Base-by-base conservation (phyloP, 2,888 invertebrate species). In the Plemyria rubiginata region DNA sequence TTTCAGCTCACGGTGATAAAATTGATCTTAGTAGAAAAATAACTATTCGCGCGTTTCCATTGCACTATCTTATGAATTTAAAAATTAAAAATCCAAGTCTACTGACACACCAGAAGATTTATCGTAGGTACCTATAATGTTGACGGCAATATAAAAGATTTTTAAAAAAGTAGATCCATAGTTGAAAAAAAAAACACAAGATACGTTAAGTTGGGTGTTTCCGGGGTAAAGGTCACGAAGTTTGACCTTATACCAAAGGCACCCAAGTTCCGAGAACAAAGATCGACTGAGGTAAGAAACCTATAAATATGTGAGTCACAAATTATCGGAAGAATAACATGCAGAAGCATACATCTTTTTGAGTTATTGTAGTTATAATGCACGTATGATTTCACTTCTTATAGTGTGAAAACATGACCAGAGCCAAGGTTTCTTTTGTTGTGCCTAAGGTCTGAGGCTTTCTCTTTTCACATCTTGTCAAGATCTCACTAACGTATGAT, bases 391-490 rank as follows among this genome's bases (percentile, higher is more conserved):
- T 68, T 65, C 63, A 63, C 68, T 62, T 55, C 32, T 54, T 46
- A 59, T 62, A 63, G 50, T 59, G 59, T 59, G 59, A 52, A 63
- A 55, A 66, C n/a, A 58, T 58, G 62, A 61, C 59, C 53, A 58
- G 40, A 46, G 56, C 59, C 58, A 60, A 60, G 65, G 62, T 62
- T 57, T 46, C n/a, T 54, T 65, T 66, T 67, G 62, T 70, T 57
- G 49, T 57, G 59, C 38, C 38, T 41, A 63, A 49, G 56, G 48
- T 50, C 50, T 60, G 57, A 54, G 52, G 60, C 68, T 70, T 68
- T 70, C 70, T 60, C 64, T 64, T 67, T 62, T 66, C 61, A 62
- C 70, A 53, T 46, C 36, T 66, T 51, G 60, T 54, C 56, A 53
- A 49, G 53, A 58, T 40, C 41, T 16, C 52, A 40, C 16, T 36